A percentile compares a stretch with the other conserved stretches of the same genome.
Evolutionary conservation across 2,888 invertebrate species (phyloP).

Genomic region (Microdon myrmicae): DNA sequence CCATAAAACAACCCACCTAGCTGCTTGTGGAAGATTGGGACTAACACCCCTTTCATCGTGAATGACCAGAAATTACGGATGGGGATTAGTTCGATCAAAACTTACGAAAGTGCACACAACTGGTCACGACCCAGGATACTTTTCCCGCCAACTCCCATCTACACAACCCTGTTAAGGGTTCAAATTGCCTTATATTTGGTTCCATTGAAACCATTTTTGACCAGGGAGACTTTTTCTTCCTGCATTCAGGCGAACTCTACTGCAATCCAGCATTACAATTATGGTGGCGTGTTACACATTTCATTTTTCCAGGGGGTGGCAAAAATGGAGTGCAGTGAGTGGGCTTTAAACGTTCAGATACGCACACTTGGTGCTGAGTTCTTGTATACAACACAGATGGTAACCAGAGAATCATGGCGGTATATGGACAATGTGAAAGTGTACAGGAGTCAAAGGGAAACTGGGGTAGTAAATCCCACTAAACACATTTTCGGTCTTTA

Average conservation of each 20-base stretch:
- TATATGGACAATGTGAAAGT: slow-evolving; percentile 10
- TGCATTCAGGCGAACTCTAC: slow-evolving; percentile 27
- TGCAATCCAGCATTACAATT: slow-evolving; percentile 49
- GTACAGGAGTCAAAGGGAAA: neutral
- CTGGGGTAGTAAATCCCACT: slow-evolving; percentile 2
- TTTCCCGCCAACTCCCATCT: too few relatives aligned
- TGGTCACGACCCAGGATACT: too few relatives aligned
- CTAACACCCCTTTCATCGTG: too few relatives aligned
- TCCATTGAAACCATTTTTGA: too few relatives aligned
- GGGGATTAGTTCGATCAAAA: too few relatives aligned
- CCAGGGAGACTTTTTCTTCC: too few relatives aligned
- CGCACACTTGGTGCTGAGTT: slow-evolving; percentile 38
- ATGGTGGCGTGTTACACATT: slow-evolving; percentile 42
- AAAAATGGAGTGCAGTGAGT: slow-evolving; percentile 3
- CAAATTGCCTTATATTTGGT: slow-evolving; percentile 14
- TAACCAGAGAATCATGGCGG: slow-evolving; percentile 42
- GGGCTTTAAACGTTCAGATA: slow-evolving; percentile 36
- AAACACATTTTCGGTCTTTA: slow-evolving; percentile 49
- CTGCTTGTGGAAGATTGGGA: slow-evolving; percentile 23
- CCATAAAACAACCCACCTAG: slow-evolving; percentile 28
- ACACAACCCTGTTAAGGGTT: too few relatives aligned
- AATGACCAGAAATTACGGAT: too few relatives aligned
- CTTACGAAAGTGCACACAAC: too few relatives aligned
- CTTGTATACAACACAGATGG: neutral
- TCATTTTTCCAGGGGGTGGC: slow-evolving; percentile 8